Evolutionary conservation across 2,888 invertebrate genomes (phyloP).

Genomic region (Sisyra nigra): DNA sequence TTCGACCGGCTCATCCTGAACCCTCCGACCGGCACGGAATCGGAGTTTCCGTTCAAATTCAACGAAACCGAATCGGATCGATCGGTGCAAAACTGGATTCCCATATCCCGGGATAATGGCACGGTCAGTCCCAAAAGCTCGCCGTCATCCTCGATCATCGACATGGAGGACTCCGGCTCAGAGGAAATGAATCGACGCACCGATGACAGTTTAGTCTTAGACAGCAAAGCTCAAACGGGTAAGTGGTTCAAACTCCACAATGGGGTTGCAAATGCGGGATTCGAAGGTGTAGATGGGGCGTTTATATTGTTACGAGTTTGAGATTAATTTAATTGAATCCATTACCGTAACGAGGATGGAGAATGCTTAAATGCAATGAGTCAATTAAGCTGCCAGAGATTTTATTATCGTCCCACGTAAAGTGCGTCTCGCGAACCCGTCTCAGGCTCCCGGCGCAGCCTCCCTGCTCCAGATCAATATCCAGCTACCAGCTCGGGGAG

Average conservation of each 20-base stretch:
- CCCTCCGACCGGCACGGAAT: not conserved
- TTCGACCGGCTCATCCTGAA: slow-evolving; percentile 1
- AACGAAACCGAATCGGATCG: not conserved
- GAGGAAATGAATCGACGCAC: not conserved
- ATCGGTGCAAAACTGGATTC: too few relatives aligned
- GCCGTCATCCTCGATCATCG: not conserved
- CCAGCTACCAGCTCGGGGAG: too few relatives aligned
- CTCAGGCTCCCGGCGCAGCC: slow-evolving; percentile 19
- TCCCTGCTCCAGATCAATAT: too few relatives aligned
- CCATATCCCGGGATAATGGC: not conserved
- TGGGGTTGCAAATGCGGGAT: not conserved
- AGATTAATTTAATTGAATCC: slow-evolving; percentile 34
- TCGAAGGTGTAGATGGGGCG: not conserved
- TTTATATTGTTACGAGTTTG: slow-evolving; percentile 20
- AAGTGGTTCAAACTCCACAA: not conserved
- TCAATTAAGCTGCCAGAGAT: slow-evolving; percentile 1
- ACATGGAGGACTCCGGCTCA: slow-evolving; percentile 2
- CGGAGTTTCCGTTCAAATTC: not conserved
- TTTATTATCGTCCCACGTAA: too few relatives aligned
- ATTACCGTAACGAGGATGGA: slow-evolving; percentile 38
- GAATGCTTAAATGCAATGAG: slow-evolving; percentile 20
- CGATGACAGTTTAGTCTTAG: not conserved
- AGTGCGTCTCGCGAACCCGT: slow-evolving; percentile 18
- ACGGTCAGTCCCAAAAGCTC: slow-evolving; percentile 4
- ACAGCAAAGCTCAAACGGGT: too few relatives aligned